Base-by-base conservation (phyloP, 2,113 vertebrate genomes). In the Stigmatopora nigra region DNA sequence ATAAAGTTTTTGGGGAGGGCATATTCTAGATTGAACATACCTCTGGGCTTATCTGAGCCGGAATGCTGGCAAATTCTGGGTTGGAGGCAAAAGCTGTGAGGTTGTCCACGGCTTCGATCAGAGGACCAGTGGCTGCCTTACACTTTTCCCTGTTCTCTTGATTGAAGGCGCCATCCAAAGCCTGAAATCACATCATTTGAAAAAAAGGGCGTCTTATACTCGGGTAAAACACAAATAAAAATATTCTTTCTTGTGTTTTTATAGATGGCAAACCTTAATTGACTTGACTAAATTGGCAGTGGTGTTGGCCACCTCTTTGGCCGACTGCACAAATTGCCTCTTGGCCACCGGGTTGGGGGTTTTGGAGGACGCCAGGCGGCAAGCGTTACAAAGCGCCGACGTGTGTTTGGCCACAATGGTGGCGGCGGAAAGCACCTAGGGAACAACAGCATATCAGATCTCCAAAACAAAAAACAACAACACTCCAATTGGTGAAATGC, bases 341-440 rank as follows among this genome's bases (percentile, higher is more conserved):
- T 99, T 99, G 86, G 96, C 97, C 0, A 97, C 94, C 0, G 96
- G 93, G 77, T 97, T 99, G 71, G 94, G 78, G 0, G 97, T 99
- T 53, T 91, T 92, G 52, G 95, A 95, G 17, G 97, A 98, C 12
- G 96, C 95, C 74, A 98, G 82, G 44, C 96, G 94, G 75, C 96
- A 98, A 0, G 95, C 97, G 59, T 98, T 99, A 82, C 97, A 99
- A 53, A 99, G 85, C 0, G 97, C 95, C 0, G 96, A 99, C 0
- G 97, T 99, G 89, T 99, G 95, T 73, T 99, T 99, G 20, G 97
- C 97, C 53, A 99, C 95, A 0, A 98, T 98, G 63, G 96, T 98
- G 71, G 96, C 97, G 45, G 97, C 96, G 10, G 97, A 99, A 31
- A 99, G 91, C 57, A 99, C 97, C 96, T 98, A 71, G 19, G 38